These are phyloP conservation scores for Noctuana brunneofusca DNA, from an alignment of 2,888 invertebrate species.

Conservation along the genomic window DNA sequence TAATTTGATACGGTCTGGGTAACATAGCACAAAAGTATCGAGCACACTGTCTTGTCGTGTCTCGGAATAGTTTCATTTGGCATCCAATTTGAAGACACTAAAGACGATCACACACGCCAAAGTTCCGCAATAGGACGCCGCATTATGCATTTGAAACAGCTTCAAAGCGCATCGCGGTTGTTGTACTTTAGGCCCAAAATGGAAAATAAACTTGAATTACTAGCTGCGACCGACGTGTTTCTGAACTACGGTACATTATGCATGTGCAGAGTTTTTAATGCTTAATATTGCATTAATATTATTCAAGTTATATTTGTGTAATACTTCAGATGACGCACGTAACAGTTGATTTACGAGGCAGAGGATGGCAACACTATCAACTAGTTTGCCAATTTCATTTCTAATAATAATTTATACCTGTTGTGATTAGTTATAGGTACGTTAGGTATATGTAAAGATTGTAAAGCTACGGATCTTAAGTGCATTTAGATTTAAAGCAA, in stretches of 20 bases:
- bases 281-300: not conserved
- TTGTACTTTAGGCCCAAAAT: slow-evolving; percentile 22
- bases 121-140: slow-evolving; percentile 30
- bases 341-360: not conserved
- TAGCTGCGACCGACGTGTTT: not conserved
- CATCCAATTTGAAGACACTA: not conserved
- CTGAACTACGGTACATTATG: not conserved
- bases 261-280: not conserved
- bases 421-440: not conserved
- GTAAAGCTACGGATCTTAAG: too few relatives aligned
- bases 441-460: too few relatives aligned
- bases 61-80: not conserved
- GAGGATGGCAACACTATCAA: not conserved
- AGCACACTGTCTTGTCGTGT: too few relatives aligned
- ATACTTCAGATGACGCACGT: not conserved
- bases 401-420: not conserved
- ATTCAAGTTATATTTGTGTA: not conserved
- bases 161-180: slow-evolving; percentile 19
- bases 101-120: slow-evolving; percentile 12
- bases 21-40: too few relatives aligned
- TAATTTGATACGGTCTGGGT: not conserved
- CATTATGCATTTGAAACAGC: slow-evolving; percentile 27
- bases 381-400: not conserved
- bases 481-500: too few relatives aligned
- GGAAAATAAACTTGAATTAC: slow-evolving; percentile 20